Evolutionary conservation across 2,113 vertebrate species (phyloP).

Genomic region (Saguinus imperator): DNA sequence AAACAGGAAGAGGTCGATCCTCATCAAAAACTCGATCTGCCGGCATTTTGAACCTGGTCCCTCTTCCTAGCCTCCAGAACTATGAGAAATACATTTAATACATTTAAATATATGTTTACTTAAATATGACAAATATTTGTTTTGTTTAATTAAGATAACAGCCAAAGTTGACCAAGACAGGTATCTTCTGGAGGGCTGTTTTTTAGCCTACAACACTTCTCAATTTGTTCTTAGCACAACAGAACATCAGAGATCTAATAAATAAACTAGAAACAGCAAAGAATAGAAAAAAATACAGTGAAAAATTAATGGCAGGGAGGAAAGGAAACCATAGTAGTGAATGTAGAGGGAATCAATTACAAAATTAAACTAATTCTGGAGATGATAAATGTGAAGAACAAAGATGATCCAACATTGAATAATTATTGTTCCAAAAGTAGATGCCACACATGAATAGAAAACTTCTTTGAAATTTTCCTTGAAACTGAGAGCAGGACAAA

Average conservation of each 20-base stretch:
- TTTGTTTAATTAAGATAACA: neutral
- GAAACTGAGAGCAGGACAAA: neutral
- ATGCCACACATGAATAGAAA: neutral
- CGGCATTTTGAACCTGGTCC: neutral
- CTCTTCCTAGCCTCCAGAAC: neutral
- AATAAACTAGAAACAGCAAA: conserved; percentile 18
- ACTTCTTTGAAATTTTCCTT: neutral
- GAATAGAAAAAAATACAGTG: neutral
- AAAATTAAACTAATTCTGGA: conserved; percentile 26
- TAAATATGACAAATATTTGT: no score
- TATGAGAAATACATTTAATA: neutral
- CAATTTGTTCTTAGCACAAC: neutral
- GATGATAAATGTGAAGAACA: neutral
- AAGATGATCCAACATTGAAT: neutral
- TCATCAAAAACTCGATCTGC: neutral
- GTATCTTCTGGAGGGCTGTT: neutral
- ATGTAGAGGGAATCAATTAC: neutral
- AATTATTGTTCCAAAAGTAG: neutral
- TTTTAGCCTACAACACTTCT: conserved; percentile 2
- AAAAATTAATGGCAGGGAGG: neutral
- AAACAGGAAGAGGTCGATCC: neutral
- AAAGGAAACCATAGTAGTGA: neutral
- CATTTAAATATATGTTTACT: no score
- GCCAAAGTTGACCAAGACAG: neutral
- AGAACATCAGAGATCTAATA: neutral